phyloP scores from a whole-genome alignment of 2,797 vertebrate genomes.

The Adrianichthys oophorus region DNA sequence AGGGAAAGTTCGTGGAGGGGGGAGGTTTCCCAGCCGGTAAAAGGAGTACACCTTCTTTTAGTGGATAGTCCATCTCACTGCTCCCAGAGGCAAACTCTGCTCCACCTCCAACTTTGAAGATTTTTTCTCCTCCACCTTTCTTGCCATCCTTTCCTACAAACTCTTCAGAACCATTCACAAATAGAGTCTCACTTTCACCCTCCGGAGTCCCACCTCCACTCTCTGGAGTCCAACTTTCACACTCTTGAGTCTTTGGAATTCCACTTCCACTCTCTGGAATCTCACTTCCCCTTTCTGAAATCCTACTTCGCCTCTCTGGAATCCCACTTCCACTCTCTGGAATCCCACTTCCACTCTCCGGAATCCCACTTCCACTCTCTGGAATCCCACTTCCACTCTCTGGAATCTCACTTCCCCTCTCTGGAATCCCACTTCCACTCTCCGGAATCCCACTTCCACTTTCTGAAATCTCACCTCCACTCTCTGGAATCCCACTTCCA shows the following conservation, averaged over 20 bases:
- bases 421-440: too few species aligned
- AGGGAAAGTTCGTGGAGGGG: background rate
- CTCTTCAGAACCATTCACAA: constrained; percentile 49
- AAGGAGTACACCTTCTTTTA: background rate
- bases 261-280: too few species aligned
- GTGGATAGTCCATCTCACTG: background rate
- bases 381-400: constrained; percentile 18
- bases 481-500: background rate
- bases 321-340: constrained; percentile 5
- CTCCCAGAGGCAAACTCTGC: background rate
- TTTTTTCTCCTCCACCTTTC: constrained; percentile 1
- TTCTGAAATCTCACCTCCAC: constrained; percentile 8
- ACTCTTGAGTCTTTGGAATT: too few species aligned
- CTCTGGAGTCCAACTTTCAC: background rate
- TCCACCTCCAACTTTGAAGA: background rate
- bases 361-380: too few species aligned
- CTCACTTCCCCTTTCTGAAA: too few species aligned
- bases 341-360: background rate
- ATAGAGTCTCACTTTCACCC: constrained; percentile 3
- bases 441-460: too few species aligned
- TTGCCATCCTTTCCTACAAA: background rate
- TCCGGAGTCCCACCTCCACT: background rate
- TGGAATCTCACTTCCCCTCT: too few species aligned
- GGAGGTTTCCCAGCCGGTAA: background rate
- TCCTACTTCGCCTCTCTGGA: too few species aligned